Evolutionary conservation across 23 tunicate species (phyloP).

Genomic region (Botrylloides violaceus): DNA sequence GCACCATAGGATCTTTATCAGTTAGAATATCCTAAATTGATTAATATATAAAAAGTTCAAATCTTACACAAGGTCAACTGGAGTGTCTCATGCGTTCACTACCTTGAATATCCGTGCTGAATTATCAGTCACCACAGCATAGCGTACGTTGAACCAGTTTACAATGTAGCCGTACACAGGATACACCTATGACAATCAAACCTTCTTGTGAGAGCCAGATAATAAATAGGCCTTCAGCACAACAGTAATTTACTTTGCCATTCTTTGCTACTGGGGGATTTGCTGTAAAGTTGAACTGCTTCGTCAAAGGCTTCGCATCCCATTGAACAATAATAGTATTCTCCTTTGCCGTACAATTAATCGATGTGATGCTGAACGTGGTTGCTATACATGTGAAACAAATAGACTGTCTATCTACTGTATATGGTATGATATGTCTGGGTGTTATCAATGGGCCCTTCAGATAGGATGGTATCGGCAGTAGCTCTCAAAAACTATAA

Average conservation of each 20-base stretch:
- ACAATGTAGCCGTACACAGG: slow-evolving; percentile 14
- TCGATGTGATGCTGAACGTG: slow-evolving; percentile 15
- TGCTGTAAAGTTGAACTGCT: slow-evolving; percentile 1
- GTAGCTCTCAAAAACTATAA: too few species aligned
- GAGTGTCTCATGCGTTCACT: background rate
- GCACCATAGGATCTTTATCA: background rate
- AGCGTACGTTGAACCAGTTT: slow-evolving; percentile 14
- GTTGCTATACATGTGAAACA: too few species aligned
- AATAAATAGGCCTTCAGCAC: too few species aligned
- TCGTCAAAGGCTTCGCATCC: slow-evolving; percentile 7
- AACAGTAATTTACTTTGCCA: background rate
- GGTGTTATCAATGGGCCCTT: too few species aligned
- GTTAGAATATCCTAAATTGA: background rate
- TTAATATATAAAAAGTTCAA: background rate
- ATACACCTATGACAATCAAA: background rate
- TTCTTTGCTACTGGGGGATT: slow-evolving; percentile 2
- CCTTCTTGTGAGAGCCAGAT: too few species aligned
- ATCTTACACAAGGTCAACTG: background rate
- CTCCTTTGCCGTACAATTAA: slow-evolving; percentile 7
- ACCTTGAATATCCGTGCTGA: slow-evolving; percentile 20
- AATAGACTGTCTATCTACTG: too few species aligned
- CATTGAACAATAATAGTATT: slow-evolving; percentile 5
- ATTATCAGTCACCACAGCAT: slow-evolving; percentile 18
- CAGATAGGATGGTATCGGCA: too few species aligned
- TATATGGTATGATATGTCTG: too few species aligned